Base-by-base conservation (phyloP, 2,113 vertebrate genomes). In the Psephotus haematonotus region DNA sequence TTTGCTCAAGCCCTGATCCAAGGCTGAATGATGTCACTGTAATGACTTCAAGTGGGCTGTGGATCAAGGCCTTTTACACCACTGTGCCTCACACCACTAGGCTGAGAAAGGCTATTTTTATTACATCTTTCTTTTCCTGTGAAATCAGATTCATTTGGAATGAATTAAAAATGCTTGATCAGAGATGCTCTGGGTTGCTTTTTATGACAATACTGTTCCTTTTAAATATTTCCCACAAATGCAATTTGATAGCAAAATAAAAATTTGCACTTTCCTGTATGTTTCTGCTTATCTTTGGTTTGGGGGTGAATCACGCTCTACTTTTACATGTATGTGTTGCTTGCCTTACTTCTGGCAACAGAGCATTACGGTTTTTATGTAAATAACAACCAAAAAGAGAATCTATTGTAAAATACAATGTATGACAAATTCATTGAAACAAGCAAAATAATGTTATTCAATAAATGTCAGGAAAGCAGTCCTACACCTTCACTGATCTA, bases 391-490 rank as follows among this genome's bases (percentile, higher is more conserved):
- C 0, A 0, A 75, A 75, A 85, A 63, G 88, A 39, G 46, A 94
- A 93, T 80, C 69, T 62, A 49, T 88, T 95, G 46, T 93, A 72
- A 94, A 95, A 93, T 62, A 81, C 81, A 70, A 91, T 86, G 53
- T 87, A 93, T 79, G 69, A 93, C 53, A 92, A 91, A 84, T 62
- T 82, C 60, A 93, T 83, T 91, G 65, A 95, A 82, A 84, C 74
- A 96, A 92, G 67, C 20, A 93, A 93, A 91, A 86, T 84, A 63
- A 92, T 93, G 64, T 83, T 86, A 47, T 84, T 83, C 77, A 94
- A 63, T 94, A 93, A 94, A 82, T 85, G 79, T 84, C 93, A 91
- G 39, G 67, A 96, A 94, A 87, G 33, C 90, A 87, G 53, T 93
- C 70, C 74, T 62, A 70, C 77, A 75, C 49, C 80, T 96, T 90